Conservation (phyloP, 2,113 vertebrate species). For the Cottus gobio region DNA sequence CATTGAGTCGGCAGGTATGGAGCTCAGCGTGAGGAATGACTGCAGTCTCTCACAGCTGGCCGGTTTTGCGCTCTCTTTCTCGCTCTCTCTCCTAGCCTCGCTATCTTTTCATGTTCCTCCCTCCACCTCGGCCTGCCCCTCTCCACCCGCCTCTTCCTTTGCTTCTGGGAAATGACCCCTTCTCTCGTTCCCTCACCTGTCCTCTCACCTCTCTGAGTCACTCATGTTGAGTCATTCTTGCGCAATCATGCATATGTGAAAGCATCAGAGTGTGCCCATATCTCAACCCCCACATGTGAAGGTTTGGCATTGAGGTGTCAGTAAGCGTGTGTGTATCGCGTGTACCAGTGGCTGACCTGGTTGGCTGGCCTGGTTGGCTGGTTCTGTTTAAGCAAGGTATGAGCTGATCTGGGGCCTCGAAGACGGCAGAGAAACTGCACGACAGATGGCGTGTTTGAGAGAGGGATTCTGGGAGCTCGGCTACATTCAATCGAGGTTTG, state of each 20-base stretch:
- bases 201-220: conserved; percentile 31
- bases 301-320: conserved; percentile 37
- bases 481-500: conserved; percentile 49
- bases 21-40: conserved; percentile 74
- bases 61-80: conserved; percentile 28
- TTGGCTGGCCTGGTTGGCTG: conserved; percentile 23
- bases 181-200: conserved; percentile 25
- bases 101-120: conserved; percentile 46
- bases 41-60: conserved; percentile 71
- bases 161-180: conserved; percentile 43
- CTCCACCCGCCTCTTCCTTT: background rate
- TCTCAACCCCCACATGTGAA: conserved; percentile 2
- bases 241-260: background rate
- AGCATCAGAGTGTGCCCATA: background rate
- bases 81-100: conserved; percentile 36
- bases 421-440: conserved; percentile 28
- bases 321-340: conserved; percentile 25
- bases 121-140: background rate
- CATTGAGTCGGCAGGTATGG: conserved; percentile 78
- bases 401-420: conserved; percentile 48
- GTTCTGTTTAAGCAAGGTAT: conserved; percentile 49
- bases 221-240: background rate
- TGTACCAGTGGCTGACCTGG: conserved; percentile 32
- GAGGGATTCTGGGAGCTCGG: conserved; percentile 51
- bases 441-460: conserved; percentile 67